Evolutionary conservation across 2,797 vertebrate species (phyloP).

Genomic region (Melanotaenia pygmaea): DNA sequence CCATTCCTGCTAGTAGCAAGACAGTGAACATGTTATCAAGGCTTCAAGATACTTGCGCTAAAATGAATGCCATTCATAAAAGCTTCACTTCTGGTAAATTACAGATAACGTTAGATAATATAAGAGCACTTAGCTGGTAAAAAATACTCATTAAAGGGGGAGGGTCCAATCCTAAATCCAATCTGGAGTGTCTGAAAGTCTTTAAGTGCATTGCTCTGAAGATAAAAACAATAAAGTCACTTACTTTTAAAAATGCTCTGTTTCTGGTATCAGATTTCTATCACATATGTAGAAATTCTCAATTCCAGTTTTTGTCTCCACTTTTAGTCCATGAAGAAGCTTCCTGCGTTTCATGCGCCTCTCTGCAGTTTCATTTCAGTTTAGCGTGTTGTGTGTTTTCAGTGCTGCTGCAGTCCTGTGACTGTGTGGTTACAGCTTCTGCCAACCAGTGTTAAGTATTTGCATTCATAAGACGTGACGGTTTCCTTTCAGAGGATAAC

Average conservation of each 20-base stretch:
- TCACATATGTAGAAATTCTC: not conserved
- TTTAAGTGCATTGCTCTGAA: not conserved
- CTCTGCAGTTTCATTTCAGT: conserved; percentile 28
- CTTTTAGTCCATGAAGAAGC: conserved; percentile 4
- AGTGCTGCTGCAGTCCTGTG: conserved; percentile 50
- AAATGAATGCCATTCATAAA: not conserved
- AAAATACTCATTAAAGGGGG: not conserved
- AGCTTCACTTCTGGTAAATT: not conserved
- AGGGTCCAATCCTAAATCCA: not conserved
- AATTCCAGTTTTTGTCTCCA: not conserved
- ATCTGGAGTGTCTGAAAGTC: too few species aligned
- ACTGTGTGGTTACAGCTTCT: conserved; percentile 51
- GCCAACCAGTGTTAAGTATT: conserved; percentile 8
- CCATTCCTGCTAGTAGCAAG: not conserved
- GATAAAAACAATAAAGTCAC: not conserved
- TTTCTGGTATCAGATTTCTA: not conserved
- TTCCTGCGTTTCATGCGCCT: conserved; percentile 39
- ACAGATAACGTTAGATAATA: not conserved
- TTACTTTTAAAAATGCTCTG: conserved; percentile 17
- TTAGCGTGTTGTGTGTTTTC: not conserved
- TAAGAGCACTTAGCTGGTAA: not conserved
- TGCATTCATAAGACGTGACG: not conserved
- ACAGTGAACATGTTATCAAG: conserved; percentile 12
- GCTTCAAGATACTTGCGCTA: not conserved
- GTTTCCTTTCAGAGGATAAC: conserved; percentile 36